Evolutionary conservation across 2,113 vertebrate species (phyloP).

Genomic region (Sclerurus mexicanus): DNA sequence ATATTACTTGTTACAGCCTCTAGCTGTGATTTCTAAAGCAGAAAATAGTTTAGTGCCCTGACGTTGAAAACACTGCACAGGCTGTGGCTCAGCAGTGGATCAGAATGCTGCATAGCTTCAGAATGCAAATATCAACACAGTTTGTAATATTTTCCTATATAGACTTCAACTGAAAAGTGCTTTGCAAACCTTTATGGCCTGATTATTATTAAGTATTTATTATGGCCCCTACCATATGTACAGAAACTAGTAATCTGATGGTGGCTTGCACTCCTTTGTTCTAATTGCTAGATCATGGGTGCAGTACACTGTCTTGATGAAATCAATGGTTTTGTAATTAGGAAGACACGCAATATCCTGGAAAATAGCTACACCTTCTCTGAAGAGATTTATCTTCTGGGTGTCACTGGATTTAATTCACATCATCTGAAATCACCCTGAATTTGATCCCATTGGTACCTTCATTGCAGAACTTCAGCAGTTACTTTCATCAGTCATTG

Average conservation of each 20-base stretch:
- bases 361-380: neutral
- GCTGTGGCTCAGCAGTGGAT: neutral
- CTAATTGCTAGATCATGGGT: neutral
- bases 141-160: neutral
- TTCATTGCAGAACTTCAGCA: neutral
- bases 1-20: neutral
- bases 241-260: neutral
- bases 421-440: neutral
- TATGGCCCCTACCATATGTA: neutral
- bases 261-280: neutral
- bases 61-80: neutral
- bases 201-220: neutral
- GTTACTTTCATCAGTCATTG: neutral
- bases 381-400: neutral
- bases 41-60: neutral
- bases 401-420: neutral
- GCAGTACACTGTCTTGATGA: rapidly evolving
- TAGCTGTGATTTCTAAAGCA: neutral
- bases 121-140: neutral
- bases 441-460: neutral
- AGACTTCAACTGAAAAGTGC: neutral
- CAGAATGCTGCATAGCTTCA: neutral
- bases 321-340: neutral
- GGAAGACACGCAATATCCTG: neutral
- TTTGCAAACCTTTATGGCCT: neutral